Evolutionary conservation across 30 jellyfish, hydroid and myxozoan genomes (phyloP), one percentile per base, ranked within the genome.

Genomic region (Sanderia malayensis): DNA sequence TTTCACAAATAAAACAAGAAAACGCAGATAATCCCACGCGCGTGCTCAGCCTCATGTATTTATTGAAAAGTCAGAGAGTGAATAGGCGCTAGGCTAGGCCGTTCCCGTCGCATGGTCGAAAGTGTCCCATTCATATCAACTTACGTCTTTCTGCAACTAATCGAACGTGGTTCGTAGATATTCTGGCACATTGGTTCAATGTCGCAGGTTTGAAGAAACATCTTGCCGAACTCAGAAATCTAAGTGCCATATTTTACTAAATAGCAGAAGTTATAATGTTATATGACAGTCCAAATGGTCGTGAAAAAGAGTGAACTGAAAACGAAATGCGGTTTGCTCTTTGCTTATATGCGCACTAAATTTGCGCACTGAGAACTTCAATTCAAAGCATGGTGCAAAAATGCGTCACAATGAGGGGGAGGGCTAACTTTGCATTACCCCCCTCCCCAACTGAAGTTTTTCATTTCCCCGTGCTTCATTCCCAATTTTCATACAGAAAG

Each of bases 41-140:
- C n/a, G n/a, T n/a, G n/a, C n/a, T n/a, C n/a, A n/a, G n/a, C n/a
- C n/a, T n/a, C n/a, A n/a, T n/a, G n/a, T n/a, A n/a, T n/a, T n/a
- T n/a, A n/a, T n/a, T n/a, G n/a, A n/a, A n/a, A n/a, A n/a, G n/a
- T n/a, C n/a, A n/a, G n/a, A n/a, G n/a, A n/a, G n/a, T n/a, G n/a
- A n/a, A n/a, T n/a, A n/a, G n/a, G n/a, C n/a, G n/a, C n/a, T n/a
- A n/a, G n/a, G n/a, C 26, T 70, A 44, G 72, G 61, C 80, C 67
- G 29, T 37, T n/a, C n/a, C n/a, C n/a, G 21, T 41, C 47, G 10
- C 47, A 58, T 25, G 71, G 31, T 0, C 88, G 80, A 76, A 76
- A 76, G 73, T 76, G 88, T 76, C 88, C 88, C 63, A 76, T 31
- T 7, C 2, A 59, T 8, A 1, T 11, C 24, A 62, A 46, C 88